Base-by-base conservation (phyloP, 2,888 invertebrate genomes). In the Melanargia galathea region DNA sequence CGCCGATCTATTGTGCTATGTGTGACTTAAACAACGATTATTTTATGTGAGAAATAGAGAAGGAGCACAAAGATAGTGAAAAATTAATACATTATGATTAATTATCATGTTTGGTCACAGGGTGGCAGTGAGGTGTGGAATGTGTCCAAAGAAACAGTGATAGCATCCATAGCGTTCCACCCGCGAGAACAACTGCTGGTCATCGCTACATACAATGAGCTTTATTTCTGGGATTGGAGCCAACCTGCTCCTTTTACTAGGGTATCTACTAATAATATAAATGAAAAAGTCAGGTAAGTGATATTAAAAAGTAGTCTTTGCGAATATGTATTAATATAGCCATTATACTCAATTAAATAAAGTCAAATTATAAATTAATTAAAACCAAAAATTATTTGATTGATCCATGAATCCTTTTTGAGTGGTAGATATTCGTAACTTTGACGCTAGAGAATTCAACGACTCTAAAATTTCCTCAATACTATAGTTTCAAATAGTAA, bases 191-290 rank as follows among this genome's bases (percentile, higher is more conserved):
- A 95, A 72, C 90, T 97, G 65, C 88, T 97, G 57, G 96, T 96
- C n/a, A 96, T 97, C 74, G 97, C 97, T 20, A 96, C 96, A 0
- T 94, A 93, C 77, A 97, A 97, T 89, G 95, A 96, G 80, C 92
- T 97, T 8, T 95, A 96, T 80, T 97, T 97, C 83, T 97, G 97
- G 97, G 96, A 97, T 79, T 97, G 97, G 97, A 94, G 94, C 74
- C 93, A 94, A 73, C 93, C 95, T 1, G 93, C 94, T 63, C 96
- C 96, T 0, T 95, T 96, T 78, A 94, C 95, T 56, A 94, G 94
- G 77, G 94, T 95, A 64, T 92, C 93, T 35, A 97, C 97, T n/a
- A 93, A 92, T 67, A 94, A 93, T 79, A 92, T 94, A 22, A 95
- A 94, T 83, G 97, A 97, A 83, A 96, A 96, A 94, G 95, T 97